phyloP scores from a whole-genome alignment of 2,888 invertebrate genomes.

The Syritta pipiens region DNA sequence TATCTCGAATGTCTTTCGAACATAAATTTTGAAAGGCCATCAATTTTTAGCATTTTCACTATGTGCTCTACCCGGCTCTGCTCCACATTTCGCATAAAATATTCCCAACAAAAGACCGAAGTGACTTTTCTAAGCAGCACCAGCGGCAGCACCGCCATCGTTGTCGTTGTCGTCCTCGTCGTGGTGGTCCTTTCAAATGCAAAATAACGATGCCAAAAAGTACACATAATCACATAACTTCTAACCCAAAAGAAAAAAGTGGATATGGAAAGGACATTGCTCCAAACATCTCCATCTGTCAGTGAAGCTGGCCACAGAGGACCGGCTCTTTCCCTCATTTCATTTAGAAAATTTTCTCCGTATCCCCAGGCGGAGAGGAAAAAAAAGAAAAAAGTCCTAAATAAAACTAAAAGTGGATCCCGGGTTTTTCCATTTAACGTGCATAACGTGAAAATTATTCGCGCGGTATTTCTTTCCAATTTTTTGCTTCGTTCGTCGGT shows the following conservation, averaged over 20 bases:
- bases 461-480: conserved; percentile 18
- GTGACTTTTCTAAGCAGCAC: no score
- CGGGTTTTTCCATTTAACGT: conserved; percentile 34
- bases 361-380: not conserved
- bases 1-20: no score
- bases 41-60: no score
- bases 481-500: not conserved
- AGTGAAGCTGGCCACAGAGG: not conserved
- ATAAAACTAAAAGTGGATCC: conserved; percentile 12
- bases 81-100: no score
- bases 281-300: conserved; percentile 46
- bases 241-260: conserved; percentile 52
- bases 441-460: conserved; percentile 63
- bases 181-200: conserved; percentile 57
- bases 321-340: conserved; percentile 2
- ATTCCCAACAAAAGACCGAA: no score
- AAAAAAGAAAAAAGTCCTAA: conserved; percentile 18
- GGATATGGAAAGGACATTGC: conserved; percentile 47
- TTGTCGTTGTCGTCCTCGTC: no score
- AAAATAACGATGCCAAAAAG: conserved; percentile 63
- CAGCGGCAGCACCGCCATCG: not conserved
- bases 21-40: no score
- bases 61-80: no score
- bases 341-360: conserved; percentile 6
- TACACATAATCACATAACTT: conserved; percentile 65